Percentiles rank a stretch among this genome's conserved stretches.
phyloP scores from a whole-genome alignment of 2,888 invertebrate species.

The Nephrotoma flavescens region DNA sequence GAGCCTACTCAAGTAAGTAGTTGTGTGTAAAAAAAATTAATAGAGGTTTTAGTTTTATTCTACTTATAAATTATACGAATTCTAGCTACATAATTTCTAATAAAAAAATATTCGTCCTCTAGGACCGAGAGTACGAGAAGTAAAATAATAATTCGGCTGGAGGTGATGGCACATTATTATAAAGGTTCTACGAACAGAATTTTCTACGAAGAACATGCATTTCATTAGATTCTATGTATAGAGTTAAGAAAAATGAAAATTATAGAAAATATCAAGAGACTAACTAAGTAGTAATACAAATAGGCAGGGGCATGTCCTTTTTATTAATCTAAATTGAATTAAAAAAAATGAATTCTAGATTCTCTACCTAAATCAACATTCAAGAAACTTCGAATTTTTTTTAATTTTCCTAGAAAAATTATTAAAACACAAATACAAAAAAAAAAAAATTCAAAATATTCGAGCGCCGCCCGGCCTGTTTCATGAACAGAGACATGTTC shows the following conservation, averaged over 20 bases:
- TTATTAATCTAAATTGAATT: not conserved
- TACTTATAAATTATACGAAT: not conserved
- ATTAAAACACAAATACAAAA: not conserved
- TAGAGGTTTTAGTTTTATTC: not conserved
- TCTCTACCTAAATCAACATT: not conserved
- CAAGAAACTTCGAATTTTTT: not conserved
- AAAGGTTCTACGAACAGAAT: not conserved
- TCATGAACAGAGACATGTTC: slow-evolving; percentile 6
- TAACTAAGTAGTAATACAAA: not conserved
- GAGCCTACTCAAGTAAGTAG: not conserved
- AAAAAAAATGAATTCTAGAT: not conserved
- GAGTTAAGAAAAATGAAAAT: not conserved
- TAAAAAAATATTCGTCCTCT: not conserved
- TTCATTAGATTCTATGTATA: not conserved
- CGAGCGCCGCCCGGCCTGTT: not conserved
- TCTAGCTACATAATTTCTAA: not conserved
- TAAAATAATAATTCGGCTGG: not conserved
- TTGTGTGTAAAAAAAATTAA: not conserved
- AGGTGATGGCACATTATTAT: not conserved
- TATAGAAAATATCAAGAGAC: not conserved
- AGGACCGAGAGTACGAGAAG: not conserved
- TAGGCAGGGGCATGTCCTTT: not conserved
- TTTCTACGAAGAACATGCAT: not conserved
- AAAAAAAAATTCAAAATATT: not conserved
- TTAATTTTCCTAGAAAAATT: not conserved